These are phyloP conservation scores for Apodemia zela DNA, from an alignment of 2,888 invertebrate species.

Conservation along the genomic window DNA sequence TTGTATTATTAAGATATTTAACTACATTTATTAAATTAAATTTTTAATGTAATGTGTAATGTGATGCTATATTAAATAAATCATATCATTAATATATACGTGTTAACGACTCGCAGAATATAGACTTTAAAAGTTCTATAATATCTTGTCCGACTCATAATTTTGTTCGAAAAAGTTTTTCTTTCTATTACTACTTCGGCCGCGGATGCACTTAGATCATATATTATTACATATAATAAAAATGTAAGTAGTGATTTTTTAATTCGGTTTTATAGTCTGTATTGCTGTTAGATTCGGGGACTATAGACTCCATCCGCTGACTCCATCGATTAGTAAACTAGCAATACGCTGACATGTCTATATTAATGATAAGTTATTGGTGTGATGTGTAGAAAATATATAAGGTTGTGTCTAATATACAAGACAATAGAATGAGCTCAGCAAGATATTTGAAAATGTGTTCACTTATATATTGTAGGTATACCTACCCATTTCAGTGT, in stretches of 20 bases:
- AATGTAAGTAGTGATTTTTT: too few relatives aligned
- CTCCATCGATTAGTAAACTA: background rate
- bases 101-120: background rate
- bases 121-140: background rate
- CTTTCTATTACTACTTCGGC: too few relatives aligned
- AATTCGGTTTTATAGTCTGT: too few relatives aligned
- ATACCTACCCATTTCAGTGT: background rate
- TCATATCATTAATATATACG: too few relatives aligned
- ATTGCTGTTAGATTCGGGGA: too few relatives aligned
- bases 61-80: background rate
- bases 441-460: conserved; percentile 1
- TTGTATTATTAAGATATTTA: conserved; percentile 3
- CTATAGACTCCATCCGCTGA: too few relatives aligned
- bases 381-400: background rate
- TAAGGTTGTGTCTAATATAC: background rate
- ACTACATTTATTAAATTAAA: background rate
- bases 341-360: background rate
- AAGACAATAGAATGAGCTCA: conserved; percentile 2
- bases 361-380: background rate
- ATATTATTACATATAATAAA: too few relatives aligned
- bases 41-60: background rate
- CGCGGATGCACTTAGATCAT: too few relatives aligned
- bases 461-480: conserved; percentile 7
- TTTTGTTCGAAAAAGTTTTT: too few relatives aligned
- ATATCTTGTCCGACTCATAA: background rate